Evolutionary conservation across 2,113 vertebrate species (phyloP).

Genomic region (Podocnemis expansa): DNA sequence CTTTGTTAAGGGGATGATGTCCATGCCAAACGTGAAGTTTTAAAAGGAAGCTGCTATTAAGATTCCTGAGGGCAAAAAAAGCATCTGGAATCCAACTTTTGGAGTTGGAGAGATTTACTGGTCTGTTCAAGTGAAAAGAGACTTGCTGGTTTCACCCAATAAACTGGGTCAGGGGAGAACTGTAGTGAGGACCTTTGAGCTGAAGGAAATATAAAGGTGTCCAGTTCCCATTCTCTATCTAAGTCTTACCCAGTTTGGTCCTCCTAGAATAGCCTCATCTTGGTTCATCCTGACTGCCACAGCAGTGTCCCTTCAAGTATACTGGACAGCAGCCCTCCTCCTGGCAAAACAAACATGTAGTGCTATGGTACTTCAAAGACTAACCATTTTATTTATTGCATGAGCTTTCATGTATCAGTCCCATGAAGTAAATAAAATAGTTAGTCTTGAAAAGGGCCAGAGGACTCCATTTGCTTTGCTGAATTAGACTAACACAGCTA

Average conservation of each 20-base stretch:
- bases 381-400: too few species aligned
- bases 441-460: too few species aligned
- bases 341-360: background rate
- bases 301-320: background rate
- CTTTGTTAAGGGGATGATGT: background rate
- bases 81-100: background rate
- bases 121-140: background rate
- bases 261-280: background rate
- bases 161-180: background rate
- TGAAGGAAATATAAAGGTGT: background rate
- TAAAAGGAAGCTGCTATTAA: background rate
- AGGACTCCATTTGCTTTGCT: too few species aligned
- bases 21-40: background rate
- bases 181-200: background rate
- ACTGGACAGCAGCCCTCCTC: background rate
- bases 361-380: too few species aligned
- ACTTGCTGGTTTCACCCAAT: background rate
- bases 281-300: constrained; percentile 8
- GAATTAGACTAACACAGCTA: too few species aligned
- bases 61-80: background rate
- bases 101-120: background rate
- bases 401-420: too few species aligned
- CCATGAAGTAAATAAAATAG: too few species aligned
- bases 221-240: background rate
- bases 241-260: background rate